A percentile compares a stretch with the other conserved stretches of the same genome.
Conservation (phyloP, 2,797 vertebrate species). For the Picus viridis region DNA sequence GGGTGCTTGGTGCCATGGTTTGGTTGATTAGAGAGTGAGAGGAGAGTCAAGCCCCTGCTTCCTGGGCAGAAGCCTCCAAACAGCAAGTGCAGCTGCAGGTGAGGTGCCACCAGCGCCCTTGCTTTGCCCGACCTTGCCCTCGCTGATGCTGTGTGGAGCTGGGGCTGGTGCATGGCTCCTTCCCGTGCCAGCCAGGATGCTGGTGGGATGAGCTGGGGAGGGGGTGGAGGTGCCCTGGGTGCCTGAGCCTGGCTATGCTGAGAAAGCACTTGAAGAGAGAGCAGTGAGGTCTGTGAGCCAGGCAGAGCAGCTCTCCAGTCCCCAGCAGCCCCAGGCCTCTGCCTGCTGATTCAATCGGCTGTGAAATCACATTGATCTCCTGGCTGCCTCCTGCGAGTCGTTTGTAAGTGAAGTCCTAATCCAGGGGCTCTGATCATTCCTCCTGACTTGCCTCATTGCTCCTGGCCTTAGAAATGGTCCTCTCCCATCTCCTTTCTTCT, state of each 20-base stretch:
- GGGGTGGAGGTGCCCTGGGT: accelerated
- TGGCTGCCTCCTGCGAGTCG: background rate
- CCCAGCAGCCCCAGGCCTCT: background rate
- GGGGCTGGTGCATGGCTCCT: accelerated
- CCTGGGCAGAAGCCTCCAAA: background rate
- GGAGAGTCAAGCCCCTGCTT: background rate
- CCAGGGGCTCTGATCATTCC: conserved; percentile 4
- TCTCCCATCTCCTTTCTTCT: background rate
- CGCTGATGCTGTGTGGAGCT: accelerated
- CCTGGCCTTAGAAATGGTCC: background rate
- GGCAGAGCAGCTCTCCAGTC: too few species aligned
- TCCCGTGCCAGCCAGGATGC: background rate
- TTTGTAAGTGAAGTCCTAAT: background rate
- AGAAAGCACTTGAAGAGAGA: background rate
- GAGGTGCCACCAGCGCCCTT: accelerated
- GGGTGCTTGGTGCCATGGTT: too few species aligned
- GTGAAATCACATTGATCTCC: conserved; percentile 33
- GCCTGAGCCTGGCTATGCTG: accelerated
- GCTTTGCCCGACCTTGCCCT: background rate
- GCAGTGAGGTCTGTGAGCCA: too few species aligned
- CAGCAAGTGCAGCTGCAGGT: background rate
- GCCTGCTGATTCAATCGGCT: background rate
- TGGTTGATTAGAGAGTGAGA: too few species aligned
- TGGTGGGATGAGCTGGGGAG: background rate
- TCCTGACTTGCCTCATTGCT: conserved; percentile 33